Base-by-base conservation (phyloP, 2,797 vertebrate species). In the Chromis chromis region DNA sequence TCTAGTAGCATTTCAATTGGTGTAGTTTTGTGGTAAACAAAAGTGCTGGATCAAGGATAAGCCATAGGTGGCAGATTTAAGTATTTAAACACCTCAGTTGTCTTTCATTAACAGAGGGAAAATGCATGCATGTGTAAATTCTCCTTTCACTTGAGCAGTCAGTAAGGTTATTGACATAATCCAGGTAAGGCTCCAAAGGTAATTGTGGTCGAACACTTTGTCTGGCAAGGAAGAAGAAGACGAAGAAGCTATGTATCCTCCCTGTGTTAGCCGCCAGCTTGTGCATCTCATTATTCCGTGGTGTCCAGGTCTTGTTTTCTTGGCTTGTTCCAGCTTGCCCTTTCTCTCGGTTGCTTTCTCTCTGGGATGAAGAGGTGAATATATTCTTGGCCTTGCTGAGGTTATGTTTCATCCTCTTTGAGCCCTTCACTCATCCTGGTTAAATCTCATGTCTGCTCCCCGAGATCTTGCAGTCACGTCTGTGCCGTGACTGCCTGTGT, bases 371-470 rank as follows among this genome's bases (percentile, higher is more conserved):
- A 70, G 66, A 65, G 59, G 53, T 72, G 66, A 77, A 78, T 52
- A 11, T 85, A 61, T 72, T 22, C 54, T 65, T 44, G 39, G 40
- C 65, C 65, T 21, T 22, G 5, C 57, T 14, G 46, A 77, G 74
- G 80, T 78, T 73, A 22, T 31, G 52, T 77, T 74, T 60, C 13
- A 50, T 62, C 69, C 61, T 79, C 42, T 78, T 33, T 6, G 27
- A 85, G 76, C 67, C 74, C 21, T 65, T 54, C 11, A 12, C 79
- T 81, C 75, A 85, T 82, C 78, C 76, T 25, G 27, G 69, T 84
- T 85, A 82, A 86, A 90, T 76, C 78, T 78, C 79, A 65, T 53
- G 79, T 86, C 81, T 72, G 67, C 78, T 73, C 65, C 62, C 25
- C 19, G 21, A 73, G 81, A 81, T 89, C 82, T 70, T 33, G 44